Conservation (phyloP, 2,888 invertebrate species). For the Drosophila anomelani region DNA sequence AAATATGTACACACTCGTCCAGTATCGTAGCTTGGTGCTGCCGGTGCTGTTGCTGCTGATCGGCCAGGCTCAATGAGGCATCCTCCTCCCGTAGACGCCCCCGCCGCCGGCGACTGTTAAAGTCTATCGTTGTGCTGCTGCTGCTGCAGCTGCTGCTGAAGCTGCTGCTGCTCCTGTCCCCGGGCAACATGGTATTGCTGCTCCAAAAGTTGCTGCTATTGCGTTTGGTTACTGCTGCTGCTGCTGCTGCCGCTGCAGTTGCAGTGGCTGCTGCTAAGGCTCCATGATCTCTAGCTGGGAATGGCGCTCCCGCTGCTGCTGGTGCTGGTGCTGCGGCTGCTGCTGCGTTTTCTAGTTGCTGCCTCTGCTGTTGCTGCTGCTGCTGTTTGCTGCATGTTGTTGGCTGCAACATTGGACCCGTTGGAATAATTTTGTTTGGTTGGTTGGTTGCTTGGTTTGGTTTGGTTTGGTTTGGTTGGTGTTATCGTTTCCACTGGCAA, state of each 20-base stretch:
- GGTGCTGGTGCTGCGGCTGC: conserved; percentile 17
- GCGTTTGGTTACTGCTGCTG: conserved; percentile 42
- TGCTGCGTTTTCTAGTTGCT: conserved; percentile 46
- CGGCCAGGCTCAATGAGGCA: conserved; percentile 20
- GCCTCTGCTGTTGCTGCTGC: conserved; percentile 57
- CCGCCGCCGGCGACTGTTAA: conserved; percentile 83
- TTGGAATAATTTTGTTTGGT: conserved; percentile 57
- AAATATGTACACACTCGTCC: conserved; percentile 80
- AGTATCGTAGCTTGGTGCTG: conserved; percentile 71
- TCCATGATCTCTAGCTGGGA: conserved; percentile 60
- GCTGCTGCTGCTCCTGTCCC: conserved; percentile 34
- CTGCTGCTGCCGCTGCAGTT: conserved; percentile 29
- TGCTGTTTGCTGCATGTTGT: conserved; percentile 75
- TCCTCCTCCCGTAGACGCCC: conserved; percentile 82
- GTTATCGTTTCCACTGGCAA: conserved; percentile 48
- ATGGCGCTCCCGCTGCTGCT: conserved; percentile 26
- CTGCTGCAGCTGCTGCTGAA: conserved; percentile 35
- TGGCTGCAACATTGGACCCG: conserved; percentile 81
- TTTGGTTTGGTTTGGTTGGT: conserved; percentile 33
- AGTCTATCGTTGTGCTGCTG: conserved; percentile 80
- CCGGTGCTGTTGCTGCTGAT: conserved; percentile 60
- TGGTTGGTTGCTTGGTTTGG: conserved; percentile 25
- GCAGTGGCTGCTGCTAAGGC: conserved; percentile 45
- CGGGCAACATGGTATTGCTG: conserved; percentile 56
- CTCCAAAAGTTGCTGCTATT: conserved; percentile 37